These are phyloP conservation scores for Herpailurus yagouaroundi DNA, from an alignment of 2,113 vertebrate genomes.

Conservation along the genomic window DNA sequence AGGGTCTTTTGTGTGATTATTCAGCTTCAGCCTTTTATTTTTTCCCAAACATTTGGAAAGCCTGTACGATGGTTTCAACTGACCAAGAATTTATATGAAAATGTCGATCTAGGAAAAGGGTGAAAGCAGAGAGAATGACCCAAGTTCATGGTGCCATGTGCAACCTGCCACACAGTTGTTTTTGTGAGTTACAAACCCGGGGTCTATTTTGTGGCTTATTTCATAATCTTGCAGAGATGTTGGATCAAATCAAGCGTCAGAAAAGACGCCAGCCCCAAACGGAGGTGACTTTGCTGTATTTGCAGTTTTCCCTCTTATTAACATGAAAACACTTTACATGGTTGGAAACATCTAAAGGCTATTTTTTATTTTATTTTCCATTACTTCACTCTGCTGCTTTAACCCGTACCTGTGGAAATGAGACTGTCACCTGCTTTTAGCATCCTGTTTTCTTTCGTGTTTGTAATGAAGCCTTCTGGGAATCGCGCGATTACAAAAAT, in stretches of 20 bases:
- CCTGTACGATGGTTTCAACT: not conserved
- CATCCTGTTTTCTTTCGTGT: conserved; percentile 75
- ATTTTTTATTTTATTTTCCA: conserved; percentile 75
- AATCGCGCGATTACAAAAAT: conserved; percentile 75
- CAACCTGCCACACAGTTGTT: not conserved
- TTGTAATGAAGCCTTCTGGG: conserved; percentile 83
- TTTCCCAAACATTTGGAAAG: conserved; percentile 1
- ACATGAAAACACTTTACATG: conserved; percentile 75
- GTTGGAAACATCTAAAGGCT: conserved; percentile 75
- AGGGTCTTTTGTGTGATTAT: not conserved
- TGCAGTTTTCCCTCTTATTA: conserved; percentile 77
- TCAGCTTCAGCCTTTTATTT: not conserved
- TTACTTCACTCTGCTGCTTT: conserved; percentile 66
- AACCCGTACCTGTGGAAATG: conserved; percentile 75
- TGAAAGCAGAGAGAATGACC: not conserved
- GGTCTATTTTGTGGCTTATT: not conserved
- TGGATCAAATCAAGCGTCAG: conserved; percentile 35
- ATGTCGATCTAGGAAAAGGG: not conserved
- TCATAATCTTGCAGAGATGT: conserved; percentile 20
- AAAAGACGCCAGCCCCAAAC: not conserved
- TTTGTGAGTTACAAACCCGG: not conserved
- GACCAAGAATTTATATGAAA: not conserved
- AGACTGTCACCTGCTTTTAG: conserved; percentile 79
- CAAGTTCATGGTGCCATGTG: not conserved
- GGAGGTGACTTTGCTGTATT: conserved; percentile 55